Evolutionary conservation across 2,888 invertebrate genomes (phyloP).

Genomic region (Philopedon plagiatum): DNA sequence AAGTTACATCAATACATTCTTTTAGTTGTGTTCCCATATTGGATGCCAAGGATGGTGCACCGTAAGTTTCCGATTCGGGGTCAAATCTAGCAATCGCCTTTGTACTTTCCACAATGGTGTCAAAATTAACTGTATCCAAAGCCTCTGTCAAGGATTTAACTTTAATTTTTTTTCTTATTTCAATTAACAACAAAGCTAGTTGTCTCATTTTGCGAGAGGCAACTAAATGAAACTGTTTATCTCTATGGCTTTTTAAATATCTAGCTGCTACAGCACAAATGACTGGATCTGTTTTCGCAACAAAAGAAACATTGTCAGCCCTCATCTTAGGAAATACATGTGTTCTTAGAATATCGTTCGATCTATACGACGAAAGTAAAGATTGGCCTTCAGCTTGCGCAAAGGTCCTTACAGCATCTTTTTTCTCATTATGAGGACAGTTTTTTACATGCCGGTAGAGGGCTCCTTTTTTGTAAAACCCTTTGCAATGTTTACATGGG

Average conservation of each 20-base stretch:
- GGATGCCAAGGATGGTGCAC: slow-evolving; percentile 26
- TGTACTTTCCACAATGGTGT: slow-evolving; percentile 15
- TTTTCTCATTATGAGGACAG: too few species aligned
- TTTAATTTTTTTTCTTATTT: slow-evolving; percentile 12
- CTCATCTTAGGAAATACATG: slow-evolving; percentile 22
- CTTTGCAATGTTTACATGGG: too few species aligned
- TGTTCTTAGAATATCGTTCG: background rate
- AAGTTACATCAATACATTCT: too few species aligned
- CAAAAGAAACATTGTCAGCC: slow-evolving; percentile 21
- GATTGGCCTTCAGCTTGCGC: too few species aligned
- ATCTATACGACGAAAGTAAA: too few species aligned
- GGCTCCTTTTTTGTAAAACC: slow-evolving; percentile 12
- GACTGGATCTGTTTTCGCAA: too few species aligned
- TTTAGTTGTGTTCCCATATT: slow-evolving; percentile 26
- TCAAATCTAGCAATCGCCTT: slow-evolving; percentile 21
- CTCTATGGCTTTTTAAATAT: slow-evolving; percentile 38
- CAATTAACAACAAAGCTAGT: slow-evolving; percentile 27
- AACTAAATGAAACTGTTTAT: slow-evolving; percentile 30
- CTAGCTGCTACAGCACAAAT: slow-evolving; percentile 35
- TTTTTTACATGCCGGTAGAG: background rate
- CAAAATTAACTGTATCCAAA: slow-evolving; percentile 29
- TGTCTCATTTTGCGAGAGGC: slow-evolving; percentile 41
- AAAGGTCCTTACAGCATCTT: too few species aligned
- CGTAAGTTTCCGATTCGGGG: background rate
- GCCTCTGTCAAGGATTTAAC: slow-evolving; percentile 17